Evolutionary conservation across 2,797 vertebrate species (phyloP), one percentile per base, ranked within the genome.

Genomic region (Macropus fuliginosus): DNA sequence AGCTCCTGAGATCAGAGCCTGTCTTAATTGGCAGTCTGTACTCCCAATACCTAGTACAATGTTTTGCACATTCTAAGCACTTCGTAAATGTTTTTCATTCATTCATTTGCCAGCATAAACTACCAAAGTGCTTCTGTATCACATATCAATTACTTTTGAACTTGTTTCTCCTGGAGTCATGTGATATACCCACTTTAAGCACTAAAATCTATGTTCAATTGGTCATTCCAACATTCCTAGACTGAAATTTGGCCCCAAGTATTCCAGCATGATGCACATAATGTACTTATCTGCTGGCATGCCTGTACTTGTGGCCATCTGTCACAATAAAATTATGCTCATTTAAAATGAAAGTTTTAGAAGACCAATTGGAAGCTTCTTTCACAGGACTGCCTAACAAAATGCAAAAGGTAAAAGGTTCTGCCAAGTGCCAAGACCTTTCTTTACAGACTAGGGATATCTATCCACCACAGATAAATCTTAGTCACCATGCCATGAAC

Each of bases 301-400:
- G 0, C 9, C 55, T n/a, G 13, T 34, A 59, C n/a, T 96, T 95
- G 56, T 56, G 4, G 52, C 92, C 91, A 89, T 93, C 87, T 95
- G 56, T 93, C 95, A 93, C 62, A 92, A 74, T 92, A 91, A 97
- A 95, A 96, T 92, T 94, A 91, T 74, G 54, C 56, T 92, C 95
- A 74, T 93, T 91, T 74, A 66, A 52, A 94, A 93, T 95, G 91
- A 56, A 94, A 94, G 52, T 95, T 97, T 92, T 92, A 95, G 90
- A 66, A 54, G 92, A 94, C 91, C 92, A 96, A 40, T 55, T 4
- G 95, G 90, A 81, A 50, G 95, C 94, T 98, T 52, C 40, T 97
- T 96, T 97, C 95, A 96, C 13, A 55, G 31, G n/a, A 93, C 89
- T 81, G 74, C 21, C 74, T 81, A 52, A 57, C 13, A 91, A 90